Percentiles rank a stretch among this genome's conserved stretches.
Evolutionary conservation across 2,797 vertebrate species (phyloP).

Genomic region (Psittacula derbiana): DNA sequence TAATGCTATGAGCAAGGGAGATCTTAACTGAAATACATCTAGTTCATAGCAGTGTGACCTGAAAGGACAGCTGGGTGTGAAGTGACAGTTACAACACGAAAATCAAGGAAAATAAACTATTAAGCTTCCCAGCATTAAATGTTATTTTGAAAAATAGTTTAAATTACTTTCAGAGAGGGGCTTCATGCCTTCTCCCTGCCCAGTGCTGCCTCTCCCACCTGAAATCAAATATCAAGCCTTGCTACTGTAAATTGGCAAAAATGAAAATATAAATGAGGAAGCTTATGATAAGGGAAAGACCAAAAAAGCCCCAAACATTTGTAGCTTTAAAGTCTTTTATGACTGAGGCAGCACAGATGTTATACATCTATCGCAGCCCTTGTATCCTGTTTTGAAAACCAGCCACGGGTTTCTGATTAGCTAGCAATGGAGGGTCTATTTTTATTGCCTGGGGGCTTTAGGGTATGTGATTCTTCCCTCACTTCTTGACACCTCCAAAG

Average conservation of each 20-base stretch:
- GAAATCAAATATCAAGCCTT: not conserved
- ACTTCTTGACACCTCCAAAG: not conserved
- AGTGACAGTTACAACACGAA: not conserved
- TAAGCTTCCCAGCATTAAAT: not conserved
- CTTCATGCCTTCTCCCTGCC: not conserved
- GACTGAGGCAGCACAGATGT: constrained; percentile 5
- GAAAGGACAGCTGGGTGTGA: not conserved
- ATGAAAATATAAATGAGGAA: not conserved
- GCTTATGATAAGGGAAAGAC: not conserved
- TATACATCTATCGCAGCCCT: not conserved
- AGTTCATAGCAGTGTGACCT: not conserved
- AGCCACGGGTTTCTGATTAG: not conserved
- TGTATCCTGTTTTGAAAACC: constrained; percentile 38
- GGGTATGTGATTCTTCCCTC: not conserved
- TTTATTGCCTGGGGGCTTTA: not conserved
- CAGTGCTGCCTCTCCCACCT: not conserved
- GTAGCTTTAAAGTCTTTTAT: not conserved
- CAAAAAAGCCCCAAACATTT: not conserved
- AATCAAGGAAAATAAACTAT: not conserved
- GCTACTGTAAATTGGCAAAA: not conserved
- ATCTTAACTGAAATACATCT: not conserved
- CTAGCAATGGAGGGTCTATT: not conserved
- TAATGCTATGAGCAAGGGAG: not conserved
- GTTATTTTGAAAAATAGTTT: not conserved
- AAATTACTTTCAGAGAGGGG: not conserved